Evolutionary conservation across 2,888 invertebrate genomes (phyloP).

Genomic region (Congeria kusceri): DNA sequence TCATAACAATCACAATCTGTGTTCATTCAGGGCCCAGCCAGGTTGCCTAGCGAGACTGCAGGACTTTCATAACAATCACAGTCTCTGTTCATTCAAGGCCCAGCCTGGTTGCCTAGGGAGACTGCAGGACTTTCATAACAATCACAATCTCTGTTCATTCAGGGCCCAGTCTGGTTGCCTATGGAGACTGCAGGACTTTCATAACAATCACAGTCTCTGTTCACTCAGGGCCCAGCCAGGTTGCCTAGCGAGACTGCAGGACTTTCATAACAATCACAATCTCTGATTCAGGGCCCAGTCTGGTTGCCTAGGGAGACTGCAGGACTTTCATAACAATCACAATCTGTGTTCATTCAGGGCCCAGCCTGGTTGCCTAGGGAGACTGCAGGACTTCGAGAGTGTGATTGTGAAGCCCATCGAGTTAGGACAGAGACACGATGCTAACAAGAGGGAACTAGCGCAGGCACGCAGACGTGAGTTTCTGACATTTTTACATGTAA

Average conservation of each 20-base stretch:
- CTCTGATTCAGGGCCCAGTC: too few species aligned
- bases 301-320: too few species aligned
- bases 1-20: not conserved
- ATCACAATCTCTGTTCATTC: not conserved
- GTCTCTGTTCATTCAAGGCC: too few species aligned
- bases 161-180: too few species aligned
- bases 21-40: too few species aligned
- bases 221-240: too few species aligned
- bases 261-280: not conserved
- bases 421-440: slow-evolving; percentile 80
- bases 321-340: not conserved
- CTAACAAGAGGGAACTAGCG: slow-evolving; percentile 82
- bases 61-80: not conserved
- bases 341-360: slow-evolving; percentile 70
- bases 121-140: not conserved
- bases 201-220: not conserved
- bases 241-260: not conserved
- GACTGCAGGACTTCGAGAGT: slow-evolving; percentile 69
- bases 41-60: not conserved
- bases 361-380: slow-evolving; percentile 79
- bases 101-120: too few species aligned
- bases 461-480: slow-evolving; percentile 80
- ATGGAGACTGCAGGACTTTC: not conserved
- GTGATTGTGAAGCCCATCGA: slow-evolving; percentile 77
- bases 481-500: slow-evolving; percentile 1